phyloP scores from a whole-genome alignment of 2,797 vertebrate genomes.

The Gouania willdenowi region DNA sequence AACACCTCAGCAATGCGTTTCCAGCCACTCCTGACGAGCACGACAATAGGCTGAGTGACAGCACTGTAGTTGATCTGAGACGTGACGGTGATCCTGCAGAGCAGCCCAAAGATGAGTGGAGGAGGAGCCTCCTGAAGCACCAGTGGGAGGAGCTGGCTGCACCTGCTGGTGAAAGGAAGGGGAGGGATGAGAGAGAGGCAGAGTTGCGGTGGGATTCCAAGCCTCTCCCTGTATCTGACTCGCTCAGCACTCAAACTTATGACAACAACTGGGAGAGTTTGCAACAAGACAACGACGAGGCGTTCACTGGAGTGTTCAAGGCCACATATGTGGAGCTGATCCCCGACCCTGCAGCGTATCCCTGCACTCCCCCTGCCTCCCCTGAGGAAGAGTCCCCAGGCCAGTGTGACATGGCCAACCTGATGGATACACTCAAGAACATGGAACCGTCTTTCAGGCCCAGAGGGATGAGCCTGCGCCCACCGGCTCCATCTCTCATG shows the following conservation, averaged over 20 bases:
- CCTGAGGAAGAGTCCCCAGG: constrained; percentile 63
- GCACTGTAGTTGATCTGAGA: constrained; percentile 38
- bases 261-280: background rate
- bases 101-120: constrained; percentile 4
- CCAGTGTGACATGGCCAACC: constrained; percentile 81
- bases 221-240: constrained; percentile 7
- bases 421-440: constrained; percentile 85
- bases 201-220: constrained; percentile 33
- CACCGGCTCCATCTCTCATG: constrained; percentile 39
- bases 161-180: constrained; percentile 48
- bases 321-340: constrained; percentile 71
- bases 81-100: constrained; percentile 17
- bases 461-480: constrained; percentile 45
- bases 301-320: constrained; percentile 64
- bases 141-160: constrained; percentile 41
- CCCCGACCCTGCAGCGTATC: constrained; percentile 54
- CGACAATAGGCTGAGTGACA: constrained; percentile 31
- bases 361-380: constrained; percentile 26
- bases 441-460: constrained; percentile 83
- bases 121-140: constrained; percentile 17
- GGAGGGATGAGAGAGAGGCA: constrained; percentile 23
- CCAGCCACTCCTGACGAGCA: constrained; percentile 18
- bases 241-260: background rate
- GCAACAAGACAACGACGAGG: constrained; percentile 10
- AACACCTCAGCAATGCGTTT: background rate